phyloP scores from a whole-genome alignment of 1,140 invertebrate species.

The Zaprionus gabonicus region DNA sequence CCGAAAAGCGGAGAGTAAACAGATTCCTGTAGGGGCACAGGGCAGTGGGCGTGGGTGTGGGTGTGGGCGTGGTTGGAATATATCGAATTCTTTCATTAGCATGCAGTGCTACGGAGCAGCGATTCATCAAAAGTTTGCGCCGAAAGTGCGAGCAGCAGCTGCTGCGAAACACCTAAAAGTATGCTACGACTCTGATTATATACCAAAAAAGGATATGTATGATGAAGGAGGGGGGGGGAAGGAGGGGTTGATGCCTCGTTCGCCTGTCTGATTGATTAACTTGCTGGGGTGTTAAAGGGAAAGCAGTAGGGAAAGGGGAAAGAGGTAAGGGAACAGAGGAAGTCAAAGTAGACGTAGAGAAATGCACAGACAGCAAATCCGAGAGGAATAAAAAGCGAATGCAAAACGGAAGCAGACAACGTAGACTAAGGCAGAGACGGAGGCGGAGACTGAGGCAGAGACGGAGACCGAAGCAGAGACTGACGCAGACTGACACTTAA shows the following conservation, averaged over 20 bases:
- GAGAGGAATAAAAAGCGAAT: slow-evolving; percentile 27
- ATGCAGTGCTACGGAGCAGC: slow-evolving; percentile 43
- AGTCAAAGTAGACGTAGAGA: background rate
- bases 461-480: slow-evolving; percentile 2
- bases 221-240: background rate
- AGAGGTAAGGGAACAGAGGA: background rate
- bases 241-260: slow-evolving; percentile 26
- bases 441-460: slow-evolving; percentile 16
- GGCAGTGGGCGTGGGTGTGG: slow-evolving; percentile 27
- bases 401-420: slow-evolving; percentile 24
- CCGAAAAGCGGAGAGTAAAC: slow-evolving; percentile 20
- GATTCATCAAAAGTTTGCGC: slow-evolving; percentile 69
- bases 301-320: slow-evolving; percentile 39
- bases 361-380: slow-evolving; percentile 3
- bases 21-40: slow-evolving; percentile 10
- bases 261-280: slow-evolving; percentile 75
- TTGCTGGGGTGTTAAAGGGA: slow-evolving; percentile 52
- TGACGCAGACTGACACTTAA: slow-evolving; percentile 65
- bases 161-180: slow-evolving; percentile 68
- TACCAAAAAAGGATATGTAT: background rate
- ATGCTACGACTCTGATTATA: slow-evolving; percentile 53
- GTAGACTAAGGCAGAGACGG: slow-evolving; percentile 7
- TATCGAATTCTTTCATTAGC: slow-evolving; percentile 68
- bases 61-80: slow-evolving; percentile 38
- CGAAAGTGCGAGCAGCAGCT: slow-evolving; percentile 37